Evolutionary conservation across 2,113 vertebrate genomes (phyloP).

Genomic region (Lycocorax pyrrhopterus): DNA sequence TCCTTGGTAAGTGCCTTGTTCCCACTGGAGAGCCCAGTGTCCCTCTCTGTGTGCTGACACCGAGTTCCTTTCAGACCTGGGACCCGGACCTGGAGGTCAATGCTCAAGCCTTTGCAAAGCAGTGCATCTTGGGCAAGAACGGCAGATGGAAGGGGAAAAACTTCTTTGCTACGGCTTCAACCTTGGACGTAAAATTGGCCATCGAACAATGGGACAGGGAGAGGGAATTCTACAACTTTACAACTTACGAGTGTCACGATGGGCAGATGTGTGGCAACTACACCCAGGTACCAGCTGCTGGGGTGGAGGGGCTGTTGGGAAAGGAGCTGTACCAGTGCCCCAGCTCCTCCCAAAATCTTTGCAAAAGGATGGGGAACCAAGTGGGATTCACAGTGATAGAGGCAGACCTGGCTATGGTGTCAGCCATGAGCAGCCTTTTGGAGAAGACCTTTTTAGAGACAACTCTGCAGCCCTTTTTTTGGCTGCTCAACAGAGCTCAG

Average conservation of each 20-base stretch:
- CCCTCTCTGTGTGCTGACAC: background rate
- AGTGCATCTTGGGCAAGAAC: slow-evolving; percentile 73
- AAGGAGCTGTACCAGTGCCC: background rate
- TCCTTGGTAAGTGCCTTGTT: background rate
- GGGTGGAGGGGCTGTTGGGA: background rate
- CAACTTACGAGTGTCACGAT: background rate
- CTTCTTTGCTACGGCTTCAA: slow-evolving; percentile 62
- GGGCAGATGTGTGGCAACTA: slow-evolving; percentile 71
- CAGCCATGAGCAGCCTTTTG: background rate
- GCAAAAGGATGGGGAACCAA: background rate
- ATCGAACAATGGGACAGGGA: slow-evolving; percentile 67
- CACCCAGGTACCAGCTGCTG: slow-evolving; percentile 65
- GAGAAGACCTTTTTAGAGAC: background rate
- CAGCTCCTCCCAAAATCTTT: background rate
- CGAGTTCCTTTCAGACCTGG: slow-evolving; percentile 67
- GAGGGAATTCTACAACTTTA: slow-evolving; percentile 58
- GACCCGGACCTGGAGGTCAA: slow-evolving; percentile 57
- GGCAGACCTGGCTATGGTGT: too few relatives aligned
- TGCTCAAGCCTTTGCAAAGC: slow-evolving; percentile 58
- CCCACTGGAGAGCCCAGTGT: rapidly evolving
- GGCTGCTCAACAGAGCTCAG: background rate
- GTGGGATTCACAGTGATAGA: rapidly evolving
- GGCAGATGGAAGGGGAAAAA: background rate
- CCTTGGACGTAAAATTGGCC: slow-evolving; percentile 51
- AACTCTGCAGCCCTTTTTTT: background rate